Conservation (phyloP, 2,888 invertebrate genomes). For the Calliphora vomitoria region DNA sequence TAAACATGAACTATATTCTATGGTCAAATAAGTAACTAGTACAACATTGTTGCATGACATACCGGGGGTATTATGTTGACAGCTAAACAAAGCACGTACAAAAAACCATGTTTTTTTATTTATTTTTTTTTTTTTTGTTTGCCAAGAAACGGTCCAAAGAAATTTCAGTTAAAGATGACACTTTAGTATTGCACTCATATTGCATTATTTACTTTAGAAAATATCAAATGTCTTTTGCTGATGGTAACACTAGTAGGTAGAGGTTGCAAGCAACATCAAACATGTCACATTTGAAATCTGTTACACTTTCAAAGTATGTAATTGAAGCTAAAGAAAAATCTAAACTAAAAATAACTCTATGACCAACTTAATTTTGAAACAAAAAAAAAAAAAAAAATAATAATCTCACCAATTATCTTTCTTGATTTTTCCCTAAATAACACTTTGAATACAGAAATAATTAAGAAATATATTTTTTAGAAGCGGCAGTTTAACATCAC, state of each 20-base stretch:
- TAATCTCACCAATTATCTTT: neutral
- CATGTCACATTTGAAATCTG: slow-evolving; percentile 58
- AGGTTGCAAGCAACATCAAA: slow-evolving; percentile 61
- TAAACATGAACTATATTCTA: slow-evolving; percentile 70
- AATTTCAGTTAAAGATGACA: slow-evolving; percentile 58
- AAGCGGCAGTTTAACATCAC: slow-evolving; percentile 25
- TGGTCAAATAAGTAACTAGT: slow-evolving; percentile 73
- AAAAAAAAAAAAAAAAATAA: too few relatives aligned
- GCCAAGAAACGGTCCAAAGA: slow-evolving; percentile 51
- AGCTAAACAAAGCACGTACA: slow-evolving; percentile 10
- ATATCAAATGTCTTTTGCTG: slow-evolving; percentile 52
- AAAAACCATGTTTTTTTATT: too few relatives aligned
- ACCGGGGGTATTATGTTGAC: slow-evolving; percentile 45
- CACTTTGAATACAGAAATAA: slow-evolving; percentile 15
- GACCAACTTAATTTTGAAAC: neutral
- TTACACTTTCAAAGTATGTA: slow-evolving; percentile 61
- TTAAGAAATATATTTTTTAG: slow-evolving; percentile 33
- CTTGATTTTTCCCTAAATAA: neutral
- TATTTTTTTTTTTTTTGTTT: too few relatives aligned
- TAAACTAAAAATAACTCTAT: neutral
- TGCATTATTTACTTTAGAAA: slow-evolving; percentile 44
- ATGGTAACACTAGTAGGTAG: slow-evolving; percentile 29
- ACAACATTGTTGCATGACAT: slow-evolving; percentile 72
- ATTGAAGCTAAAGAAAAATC: slow-evolving; percentile 7
- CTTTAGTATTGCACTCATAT: slow-evolving; percentile 53